phyloP scores from a whole-genome alignment of 2,113 vertebrate species.

The Acanthochromis polyacanthus region DNA sequence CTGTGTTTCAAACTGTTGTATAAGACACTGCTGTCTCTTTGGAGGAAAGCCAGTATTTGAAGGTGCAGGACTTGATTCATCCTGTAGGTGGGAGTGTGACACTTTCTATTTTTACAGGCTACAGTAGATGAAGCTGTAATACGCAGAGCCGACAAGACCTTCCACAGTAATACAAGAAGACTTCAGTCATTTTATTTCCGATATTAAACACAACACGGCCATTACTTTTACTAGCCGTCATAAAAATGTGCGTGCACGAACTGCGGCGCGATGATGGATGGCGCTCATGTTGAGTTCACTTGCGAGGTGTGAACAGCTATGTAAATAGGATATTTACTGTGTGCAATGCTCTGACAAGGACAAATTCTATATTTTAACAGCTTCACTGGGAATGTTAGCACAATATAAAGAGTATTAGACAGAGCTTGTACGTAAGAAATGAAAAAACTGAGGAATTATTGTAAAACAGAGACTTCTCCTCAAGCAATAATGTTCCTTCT shows the following conservation, averaged over 20 bases:
- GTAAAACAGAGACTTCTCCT: neutral
- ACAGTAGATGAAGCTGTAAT: neutral
- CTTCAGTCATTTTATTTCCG: slow-evolving; percentile 17
- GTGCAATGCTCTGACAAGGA: slow-evolving; percentile 59
- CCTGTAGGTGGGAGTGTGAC: slow-evolving; percentile 74
- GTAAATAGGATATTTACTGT: slow-evolving; percentile 66
- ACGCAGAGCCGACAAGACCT: neutral
- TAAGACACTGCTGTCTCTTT: neutral
- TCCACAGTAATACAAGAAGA: slow-evolving; percentile 2
- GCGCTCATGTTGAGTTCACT: slow-evolving; percentile 22
- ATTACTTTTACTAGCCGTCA: slow-evolving; percentile 42
- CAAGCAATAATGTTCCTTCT: neutral
- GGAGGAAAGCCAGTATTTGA: neutral
- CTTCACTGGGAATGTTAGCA: slow-evolving; percentile 17
- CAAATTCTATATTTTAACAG: slow-evolving; percentile 50
- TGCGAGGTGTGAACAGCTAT: slow-evolving; percentile 58
- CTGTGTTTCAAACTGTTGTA: too few species aligned
- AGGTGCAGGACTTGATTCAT: slow-evolving; percentile 30
- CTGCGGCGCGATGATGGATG: slow-evolving; percentile 15
- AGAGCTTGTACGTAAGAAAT: neutral
- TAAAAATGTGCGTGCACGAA: slow-evolving; percentile 43
- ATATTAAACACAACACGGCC: slow-evolving; percentile 34
- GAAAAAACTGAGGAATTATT: neutral
- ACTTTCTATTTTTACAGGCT: slow-evolving; percentile 34
- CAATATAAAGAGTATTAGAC: neutral